These are phyloP conservation scores for Heliocidaris tuberculata DNA, from an alignment of 35 echinoderm and acorn worm species.

Conservation along the genomic window DNA sequence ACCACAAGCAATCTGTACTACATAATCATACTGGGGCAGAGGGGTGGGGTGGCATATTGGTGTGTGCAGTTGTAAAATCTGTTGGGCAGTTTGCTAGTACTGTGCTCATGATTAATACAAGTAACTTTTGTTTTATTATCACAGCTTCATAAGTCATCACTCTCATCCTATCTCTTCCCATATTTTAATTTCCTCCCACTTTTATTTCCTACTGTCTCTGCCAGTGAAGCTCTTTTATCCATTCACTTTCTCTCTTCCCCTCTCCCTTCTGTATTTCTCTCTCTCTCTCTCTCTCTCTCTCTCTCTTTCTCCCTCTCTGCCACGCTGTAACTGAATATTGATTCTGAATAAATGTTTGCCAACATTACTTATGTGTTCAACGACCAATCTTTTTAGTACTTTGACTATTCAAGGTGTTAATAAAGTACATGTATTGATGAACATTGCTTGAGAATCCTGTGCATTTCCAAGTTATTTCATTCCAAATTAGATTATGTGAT, in stretches of 20 bases:
- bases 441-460: too few species aligned
- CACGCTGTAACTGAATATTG: background rate
- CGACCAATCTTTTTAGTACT: background rate
- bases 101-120: too few species aligned
- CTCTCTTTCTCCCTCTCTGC: background rate
- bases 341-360: background rate
- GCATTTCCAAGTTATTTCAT: too few species aligned
- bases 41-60: background rate
- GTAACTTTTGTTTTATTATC: background rate
- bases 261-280: background rate
- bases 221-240: background rate
- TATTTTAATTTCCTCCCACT: background rate
- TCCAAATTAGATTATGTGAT: too few species aligned
- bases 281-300: background rate
- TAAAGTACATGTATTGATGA: too few species aligned
- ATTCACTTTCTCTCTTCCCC: background rate
- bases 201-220: background rate
- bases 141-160: background rate
- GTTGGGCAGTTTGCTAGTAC: too few species aligned
- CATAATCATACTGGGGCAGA: background rate
- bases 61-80: too few species aligned
- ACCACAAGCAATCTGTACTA: too few species aligned
- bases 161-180: background rate
- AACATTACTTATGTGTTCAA: background rate
- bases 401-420: too few species aligned